Base-by-base conservation (phyloP, 2,113 vertebrate species). In the Gnathochromis pfefferi region DNA sequence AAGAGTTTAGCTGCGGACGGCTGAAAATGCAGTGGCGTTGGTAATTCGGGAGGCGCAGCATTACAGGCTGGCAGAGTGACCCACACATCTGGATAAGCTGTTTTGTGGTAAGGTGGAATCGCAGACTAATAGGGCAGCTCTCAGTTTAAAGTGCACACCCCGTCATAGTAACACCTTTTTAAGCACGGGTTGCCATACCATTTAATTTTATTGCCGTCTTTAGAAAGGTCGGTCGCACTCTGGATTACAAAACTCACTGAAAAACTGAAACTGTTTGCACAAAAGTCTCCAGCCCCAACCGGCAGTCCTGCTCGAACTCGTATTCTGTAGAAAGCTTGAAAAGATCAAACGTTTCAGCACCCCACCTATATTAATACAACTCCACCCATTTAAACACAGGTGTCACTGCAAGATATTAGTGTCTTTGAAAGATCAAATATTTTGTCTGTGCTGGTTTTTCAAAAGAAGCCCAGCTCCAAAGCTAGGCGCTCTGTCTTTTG, bases 381-480 rank as follows among this genome's bases (percentile, higher is more conserved):
- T 83, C 93, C 93, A 88, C 94, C 95, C 92, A 90, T 92, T 94
- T 94, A 95, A 96, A 96, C 93, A 95, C 95, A 96, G 95, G 95
- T 95, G 95, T 91, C 82, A 86, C 86, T 89, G 45, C 83, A 79
- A 94, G 91, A 94, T 92, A 90, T 93, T 94, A 90, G 86, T 79
- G 81, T 94, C 92, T 96, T 93, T 95, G 93, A 91, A 94, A 93
- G 90, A 95, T 94, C 92, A 95, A 94, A 94, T 95, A 94, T 93
- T 91, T 93, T 91, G 80, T 85, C 90, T 92, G 87, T 73, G 83
- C 81, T 88, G 70, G 13, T 86, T 91, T 93, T 94, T 88, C 78
- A 90, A 93, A 92, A 89, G 88, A 90, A 90, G 42, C 57, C 21
- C 85, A 80, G 88, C 55, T 87, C 88, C 87, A 42, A 12, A 89